These are phyloP conservation scores for Hermetia illucens DNA, from an alignment of 1,140 invertebrate genomes.

Conservation along the genomic window DNA sequence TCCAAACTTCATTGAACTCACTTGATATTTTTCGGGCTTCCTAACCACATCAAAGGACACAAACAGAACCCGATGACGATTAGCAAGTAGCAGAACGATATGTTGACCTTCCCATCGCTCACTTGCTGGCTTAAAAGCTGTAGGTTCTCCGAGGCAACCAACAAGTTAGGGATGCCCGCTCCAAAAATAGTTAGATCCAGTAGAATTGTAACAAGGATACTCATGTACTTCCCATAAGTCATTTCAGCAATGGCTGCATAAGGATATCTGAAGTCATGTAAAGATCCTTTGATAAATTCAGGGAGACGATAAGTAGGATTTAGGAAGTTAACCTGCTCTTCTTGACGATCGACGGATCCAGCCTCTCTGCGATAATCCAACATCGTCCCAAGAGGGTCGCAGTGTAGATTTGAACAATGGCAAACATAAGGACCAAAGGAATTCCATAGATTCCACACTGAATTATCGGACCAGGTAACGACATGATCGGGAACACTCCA, in stretches of 20 bases:
- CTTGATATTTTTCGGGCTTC: slow-evolving; percentile 73
- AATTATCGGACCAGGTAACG: slow-evolving; percentile 53
- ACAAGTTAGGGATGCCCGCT: slow-evolving; percentile 57
- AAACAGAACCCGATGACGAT: slow-evolving; percentile 49
- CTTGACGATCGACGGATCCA: slow-evolving; percentile 47
- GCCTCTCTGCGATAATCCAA: slow-evolving; percentile 53
- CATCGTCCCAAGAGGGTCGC: slow-evolving; percentile 54
- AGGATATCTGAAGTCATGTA: slow-evolving; percentile 42
- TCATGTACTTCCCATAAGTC: slow-evolving; percentile 42
- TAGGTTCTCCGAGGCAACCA: slow-evolving; percentile 61
- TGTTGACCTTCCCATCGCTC: slow-evolving; percentile 38
- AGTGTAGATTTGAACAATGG: slow-evolving; percentile 59
- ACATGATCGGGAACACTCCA: slow-evolving; percentile 63
- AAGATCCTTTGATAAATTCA: slow-evolving; percentile 5
- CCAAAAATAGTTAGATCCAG: slow-evolving; percentile 59
- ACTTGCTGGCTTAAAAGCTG: slow-evolving; percentile 55
- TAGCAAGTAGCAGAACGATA: slow-evolving; percentile 66
- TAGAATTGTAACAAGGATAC: slow-evolving; percentile 46
- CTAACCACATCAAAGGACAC: slow-evolving; percentile 67
- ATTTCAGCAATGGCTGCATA: slow-evolving; percentile 62
- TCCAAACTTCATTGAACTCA: slow-evolving; percentile 23
- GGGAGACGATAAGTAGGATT: too few relatives aligned
- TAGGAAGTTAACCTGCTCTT: slow-evolving; percentile 42
- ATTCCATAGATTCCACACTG: slow-evolving; percentile 57
- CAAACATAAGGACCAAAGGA: slow-evolving; percentile 47